Conservation (phyloP, 2,797 vertebrate genomes). For the Gallinago solitaria region DNA sequence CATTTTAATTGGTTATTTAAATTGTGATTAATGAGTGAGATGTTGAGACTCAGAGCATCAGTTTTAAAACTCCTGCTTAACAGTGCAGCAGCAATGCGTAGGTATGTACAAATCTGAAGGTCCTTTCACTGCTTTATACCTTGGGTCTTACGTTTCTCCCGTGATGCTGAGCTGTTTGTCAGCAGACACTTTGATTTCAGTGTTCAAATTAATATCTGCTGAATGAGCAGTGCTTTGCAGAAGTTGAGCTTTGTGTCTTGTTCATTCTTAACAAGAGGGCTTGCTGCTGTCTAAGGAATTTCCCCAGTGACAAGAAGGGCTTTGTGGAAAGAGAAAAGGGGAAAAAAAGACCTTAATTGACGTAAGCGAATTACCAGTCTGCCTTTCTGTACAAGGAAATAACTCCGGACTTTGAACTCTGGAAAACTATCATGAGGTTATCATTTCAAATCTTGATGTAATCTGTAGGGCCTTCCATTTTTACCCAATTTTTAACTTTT, state of each 20-base stretch:
- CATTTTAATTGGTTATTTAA: slow-evolving; percentile 27
- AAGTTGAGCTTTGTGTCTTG: slow-evolving; percentile 69
- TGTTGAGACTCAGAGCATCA: not conserved
- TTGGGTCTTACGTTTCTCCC: slow-evolving; percentile 29
- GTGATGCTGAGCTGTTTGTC: slow-evolving; percentile 61
- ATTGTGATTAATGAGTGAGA: not conserved
- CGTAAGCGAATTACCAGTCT: slow-evolving; percentile 56
- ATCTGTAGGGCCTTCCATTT: not conserved
- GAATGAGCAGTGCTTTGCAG: slow-evolving; percentile 74
- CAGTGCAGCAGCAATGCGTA: not conserved
- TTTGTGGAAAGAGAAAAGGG: slow-evolving; percentile 64
- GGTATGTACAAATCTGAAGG: not conserved
- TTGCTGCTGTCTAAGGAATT: slow-evolving; percentile 75
- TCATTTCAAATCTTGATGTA: slow-evolving; percentile 17
- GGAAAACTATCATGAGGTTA: not conserved
- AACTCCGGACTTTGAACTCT: slow-evolving; percentile 47
- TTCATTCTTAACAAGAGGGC: slow-evolving; percentile 70
- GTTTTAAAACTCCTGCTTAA: not conserved
- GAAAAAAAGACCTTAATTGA: slow-evolving; percentile 61
- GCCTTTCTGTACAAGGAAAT: slow-evolving; percentile 41
- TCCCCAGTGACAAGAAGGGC: slow-evolving; percentile 67
- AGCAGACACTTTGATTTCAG: slow-evolving; percentile 58
- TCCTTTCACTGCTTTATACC: slow-evolving; percentile 29
- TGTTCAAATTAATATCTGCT: slow-evolving; percentile 81
- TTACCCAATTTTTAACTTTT: not conserved